phyloP scores from a whole-genome alignment of 2,113 vertebrate genomes.

The Colinus virginianus region DNA sequence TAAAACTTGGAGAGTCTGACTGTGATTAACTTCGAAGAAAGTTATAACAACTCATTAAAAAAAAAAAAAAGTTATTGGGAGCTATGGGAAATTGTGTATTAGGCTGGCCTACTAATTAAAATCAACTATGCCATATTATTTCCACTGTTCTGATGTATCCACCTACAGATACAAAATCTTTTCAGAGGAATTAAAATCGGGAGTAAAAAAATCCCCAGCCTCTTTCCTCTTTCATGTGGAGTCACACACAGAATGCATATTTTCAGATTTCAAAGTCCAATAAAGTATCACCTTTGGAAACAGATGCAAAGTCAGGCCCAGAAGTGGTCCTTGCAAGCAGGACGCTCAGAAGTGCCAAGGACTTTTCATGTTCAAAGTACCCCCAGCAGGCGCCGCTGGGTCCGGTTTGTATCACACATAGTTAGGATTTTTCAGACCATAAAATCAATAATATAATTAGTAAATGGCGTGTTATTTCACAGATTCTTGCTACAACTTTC shows the following conservation, averaged over 20 bases:
- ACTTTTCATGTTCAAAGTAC: slow-evolving; percentile 73
- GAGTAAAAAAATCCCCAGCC: slow-evolving; percentile 53
- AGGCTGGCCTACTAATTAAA: slow-evolving; percentile 73
- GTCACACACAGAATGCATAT: slow-evolving; percentile 57
- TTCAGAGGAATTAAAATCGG: slow-evolving; percentile 53
- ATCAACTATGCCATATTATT: slow-evolving; percentile 35
- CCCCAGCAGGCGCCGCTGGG: slow-evolving; percentile 56
- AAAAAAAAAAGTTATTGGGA: background rate
- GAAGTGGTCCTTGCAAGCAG: slow-evolving; percentile 34
- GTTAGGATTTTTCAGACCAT: slow-evolving; percentile 81
- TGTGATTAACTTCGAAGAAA: slow-evolving; percentile 53
- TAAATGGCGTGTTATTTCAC: slow-evolving; percentile 78
- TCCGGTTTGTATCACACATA: slow-evolving; percentile 44
- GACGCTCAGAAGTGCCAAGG: slow-evolving; percentile 58
- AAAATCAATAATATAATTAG: slow-evolving; percentile 84
- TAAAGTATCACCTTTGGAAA: slow-evolving; percentile 72
- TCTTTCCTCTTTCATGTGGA: slow-evolving; percentile 75
- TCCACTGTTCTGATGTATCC: slow-evolving; percentile 47
- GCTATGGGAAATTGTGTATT: slow-evolving; percentile 43
- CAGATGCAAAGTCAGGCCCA: slow-evolving; percentile 49
- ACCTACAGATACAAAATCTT: slow-evolving; percentile 46
- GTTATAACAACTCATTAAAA: background rate
- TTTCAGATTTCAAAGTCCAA: slow-evolving; percentile 61
- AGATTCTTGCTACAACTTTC: slow-evolving; percentile 83
- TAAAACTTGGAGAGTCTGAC: slow-evolving; percentile 22